These are phyloP conservation scores for Caenorhabditis doughertyi DNA, from an alignment of 2,888 invertebrate genomes.

Conservation along the genomic window DNA sequence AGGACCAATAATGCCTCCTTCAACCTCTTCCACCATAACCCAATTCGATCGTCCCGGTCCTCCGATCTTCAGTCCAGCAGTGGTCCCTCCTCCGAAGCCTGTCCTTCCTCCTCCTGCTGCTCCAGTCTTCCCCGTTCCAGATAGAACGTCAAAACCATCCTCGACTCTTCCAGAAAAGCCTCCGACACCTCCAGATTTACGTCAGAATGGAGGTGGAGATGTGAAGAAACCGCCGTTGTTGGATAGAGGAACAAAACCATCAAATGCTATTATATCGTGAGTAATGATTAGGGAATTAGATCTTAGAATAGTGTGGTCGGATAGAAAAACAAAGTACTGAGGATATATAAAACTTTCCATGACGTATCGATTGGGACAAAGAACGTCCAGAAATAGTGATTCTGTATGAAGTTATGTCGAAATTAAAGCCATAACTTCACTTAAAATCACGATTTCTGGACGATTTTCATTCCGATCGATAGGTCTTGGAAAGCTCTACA, in stretches of 20 bases:
- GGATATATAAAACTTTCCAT: no score
- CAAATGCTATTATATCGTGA: constrained; percentile 9
- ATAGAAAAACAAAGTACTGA: no score
- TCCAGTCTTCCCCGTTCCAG: constrained; percentile 8
- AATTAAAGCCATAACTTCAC: no score
- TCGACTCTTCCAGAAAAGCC: constrained; percentile 13
- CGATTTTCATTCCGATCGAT: no score
- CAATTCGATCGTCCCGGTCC: constrained; percentile 40
- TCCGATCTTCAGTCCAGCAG: constrained; percentile 31
- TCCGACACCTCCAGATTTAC: constrained; percentile 6
- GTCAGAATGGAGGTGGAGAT: constrained; percentile 49
- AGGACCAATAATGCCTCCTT: constrained; percentile 6
- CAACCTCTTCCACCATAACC: neutral
- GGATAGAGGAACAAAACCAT: constrained; percentile 39
- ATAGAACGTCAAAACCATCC: constrained; percentile 34
- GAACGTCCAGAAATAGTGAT: no score
- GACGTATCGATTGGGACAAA: no score
- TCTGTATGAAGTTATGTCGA: no score
- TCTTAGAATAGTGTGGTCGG: no score
- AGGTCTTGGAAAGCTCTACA: no score
- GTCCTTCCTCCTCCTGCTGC: neutral
- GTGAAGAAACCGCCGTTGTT: constrained; percentile 37
- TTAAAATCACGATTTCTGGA: no score
- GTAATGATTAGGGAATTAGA: no score
- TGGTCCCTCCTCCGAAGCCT: neutral